Evolutionary conservation across 2,888 invertebrate species (phyloP), one percentile per base, ranked within the genome.

Genomic region (Dorcus parallelipipedus): DNA sequence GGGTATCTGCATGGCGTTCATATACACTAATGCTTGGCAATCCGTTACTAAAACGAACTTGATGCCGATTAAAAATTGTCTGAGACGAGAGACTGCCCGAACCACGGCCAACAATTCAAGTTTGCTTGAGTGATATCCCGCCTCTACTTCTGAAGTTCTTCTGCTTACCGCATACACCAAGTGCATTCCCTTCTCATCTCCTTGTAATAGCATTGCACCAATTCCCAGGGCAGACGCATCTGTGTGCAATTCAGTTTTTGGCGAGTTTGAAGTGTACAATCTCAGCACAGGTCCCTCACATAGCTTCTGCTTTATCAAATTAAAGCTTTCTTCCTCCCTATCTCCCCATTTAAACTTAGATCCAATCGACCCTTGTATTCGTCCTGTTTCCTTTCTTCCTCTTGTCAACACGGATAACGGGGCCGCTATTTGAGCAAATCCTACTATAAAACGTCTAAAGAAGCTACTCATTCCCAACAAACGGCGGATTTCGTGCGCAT

Each of bases 21-120:
- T 26, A 45, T 45, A 53, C 9, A 53, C 43, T 4, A 71, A 47
- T 1, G 69, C 66, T 56, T 69, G 69, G 54, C 70, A 71, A 59
- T 73, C 72, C 0, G 66, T 71, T 1, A 69, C 52, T 3, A 20
- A 20, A 20, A 20, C 20, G 20, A 20, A 20, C 20, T 20, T 20
- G 3, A 20, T 20, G 20, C 20, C 20, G 20, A 20, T 20, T 3
- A 20, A 20, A 20, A 20, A 20, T 20, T 20, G 20, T 20, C 20
- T 20, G 20, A 20, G 20, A 2, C 20, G 20, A 20, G 20, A 20
- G 20, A 20, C 3, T 20, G 20, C 43, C 43, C n/a, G 5, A 9
- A 9, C 8, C 2, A 43, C 20, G 8, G 9, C 43, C n/a, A 43
- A 3, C 7, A 43, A 20, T 43, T 43, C 43, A 2, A 43, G 43